Base-by-base conservation (phyloP, 2,888 invertebrate species). In the Polyommatus icarus region DNA sequence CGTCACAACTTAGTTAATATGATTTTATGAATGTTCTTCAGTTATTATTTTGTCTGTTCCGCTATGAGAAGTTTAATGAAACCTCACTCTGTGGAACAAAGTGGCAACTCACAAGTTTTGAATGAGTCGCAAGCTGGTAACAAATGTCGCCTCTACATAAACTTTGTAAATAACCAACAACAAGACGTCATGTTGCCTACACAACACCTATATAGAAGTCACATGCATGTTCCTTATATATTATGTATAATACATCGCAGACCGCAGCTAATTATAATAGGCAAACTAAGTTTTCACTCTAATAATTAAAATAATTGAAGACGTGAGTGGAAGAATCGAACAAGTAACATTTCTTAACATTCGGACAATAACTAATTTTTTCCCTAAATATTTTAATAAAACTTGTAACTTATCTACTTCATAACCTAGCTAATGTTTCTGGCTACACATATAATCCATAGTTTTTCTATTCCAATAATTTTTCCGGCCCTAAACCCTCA, bases 11-110 rank as follows among this genome's bases (percentile, higher is more conserved):
- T 20, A 72, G 72, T 40, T 71, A 71, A 36, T 40, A 40, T 72
- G n/a, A 29, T 12, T 75, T 24, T 29, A 24, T 75, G 75, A 54
- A 54, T 71, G 77, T 24, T 54, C 24, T 76, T 15, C 36, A n/a
- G 15, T 67, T 77, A 50, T 71, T 71, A 80, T 77, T 80, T 81
- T 83, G 82, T 84, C 83, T 85, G 83, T 82, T 83, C 81, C 80
- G 81, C 80, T 80, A 84, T 85, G 84, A 85, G 84, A 86, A 85
- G 83, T 82, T 81, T 78, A 76, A 86, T 82, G 81, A 84, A 87
- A 87, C 87, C 85, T 85, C 83, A 83, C 84, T 84, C 84, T 85
- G 84, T 83, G 79, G 78, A 80, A 78, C 82, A 75, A 76, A 79
- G 78, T 18, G 5, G 54, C 18, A 54, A 54, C 54, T 67, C 50